These are phyloP conservation scores for Acanthococcus lagerstroemiae DNA, from an alignment of 2,888 invertebrate genomes.

Conservation along the genomic window DNA sequence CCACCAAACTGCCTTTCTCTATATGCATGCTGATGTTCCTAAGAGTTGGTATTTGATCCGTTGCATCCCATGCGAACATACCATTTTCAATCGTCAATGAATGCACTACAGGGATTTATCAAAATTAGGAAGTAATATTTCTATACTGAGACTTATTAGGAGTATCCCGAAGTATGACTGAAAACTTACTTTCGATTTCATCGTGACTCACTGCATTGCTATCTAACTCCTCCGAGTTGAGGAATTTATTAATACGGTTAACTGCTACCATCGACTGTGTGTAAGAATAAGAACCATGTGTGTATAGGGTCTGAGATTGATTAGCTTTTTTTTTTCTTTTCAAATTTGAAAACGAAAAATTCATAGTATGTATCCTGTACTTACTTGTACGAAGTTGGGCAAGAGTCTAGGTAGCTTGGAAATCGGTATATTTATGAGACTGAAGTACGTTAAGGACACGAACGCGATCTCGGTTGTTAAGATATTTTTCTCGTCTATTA, in stretches of 20 bases:
- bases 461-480: constrained; percentile 85
- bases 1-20: too few relatives aligned
- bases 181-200: constrained; percentile 56
- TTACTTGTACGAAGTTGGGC: constrained; percentile 78
- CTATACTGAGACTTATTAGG: too few relatives aligned
- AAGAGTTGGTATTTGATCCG: too few relatives aligned
- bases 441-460: constrained; percentile 91
- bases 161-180: too few relatives aligned
- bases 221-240: constrained; percentile 84
- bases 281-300: constrained; percentile 43
- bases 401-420: constrained; percentile 93
- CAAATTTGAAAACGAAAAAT: too few relatives aligned
- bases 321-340: too few relatives aligned
- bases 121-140: too few relatives aligned
- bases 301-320: background rate
- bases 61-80: too few relatives aligned
- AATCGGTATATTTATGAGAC: constrained; percentile 89
- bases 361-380: too few relatives aligned
- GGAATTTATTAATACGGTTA: constrained; percentile 79
- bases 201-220: constrained; percentile 66
- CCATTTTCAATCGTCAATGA: too few relatives aligned
- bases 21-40: too few relatives aligned
- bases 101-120: too few relatives aligned
- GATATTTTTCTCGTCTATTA: constrained; percentile 69
- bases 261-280: constrained; percentile 87